These are phyloP conservation scores for Melanotaenia maccullochi DNA, from an alignment of 2,797 vertebrate genomes.

Conservation along the genomic window DNA sequence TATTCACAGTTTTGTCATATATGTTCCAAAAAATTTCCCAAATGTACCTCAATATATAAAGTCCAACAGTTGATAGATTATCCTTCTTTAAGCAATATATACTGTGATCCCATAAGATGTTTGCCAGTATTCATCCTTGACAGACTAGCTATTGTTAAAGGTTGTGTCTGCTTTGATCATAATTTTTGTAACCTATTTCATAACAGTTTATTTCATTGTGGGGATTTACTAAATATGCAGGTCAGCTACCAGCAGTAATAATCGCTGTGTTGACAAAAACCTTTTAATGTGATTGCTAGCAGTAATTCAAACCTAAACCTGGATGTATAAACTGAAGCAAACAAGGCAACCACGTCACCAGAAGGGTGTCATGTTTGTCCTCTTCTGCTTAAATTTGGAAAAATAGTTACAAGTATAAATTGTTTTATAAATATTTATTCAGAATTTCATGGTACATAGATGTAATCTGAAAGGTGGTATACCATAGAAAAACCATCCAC, in stretches of 20 bases:
- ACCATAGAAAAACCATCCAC: background rate
- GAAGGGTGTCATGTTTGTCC: background rate
- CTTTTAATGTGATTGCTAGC: constrained; percentile 64
- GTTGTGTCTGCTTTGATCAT: constrained; percentile 9
- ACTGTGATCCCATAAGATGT: background rate
- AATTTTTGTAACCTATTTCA: constrained; percentile 1
- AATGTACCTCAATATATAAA: background rate
- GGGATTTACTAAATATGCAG: constrained; percentile 35
- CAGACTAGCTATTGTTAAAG: background rate
- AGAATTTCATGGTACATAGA: background rate
- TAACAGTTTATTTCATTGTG: constrained; percentile 31
- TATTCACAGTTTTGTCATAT: too few species aligned
- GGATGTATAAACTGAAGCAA: constrained; percentile 20
- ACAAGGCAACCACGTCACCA: constrained; percentile 24
- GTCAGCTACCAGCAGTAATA: constrained; percentile 42
- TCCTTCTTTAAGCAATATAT: background rate
- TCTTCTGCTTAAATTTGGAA: constrained; percentile 9
- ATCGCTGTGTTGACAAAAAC: constrained; percentile 49
- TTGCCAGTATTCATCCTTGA: background rate
- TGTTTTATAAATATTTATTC: background rate
- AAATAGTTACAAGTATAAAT: background rate
- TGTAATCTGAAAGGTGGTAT: background rate
- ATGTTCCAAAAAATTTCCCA: too few species aligned
- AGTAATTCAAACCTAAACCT: constrained; percentile 30
- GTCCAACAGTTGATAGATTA: background rate